A percentile compares a stretch with the other conserved stretches of the same genome.
These are phyloP conservation scores for Acromyrmex echinatior DNA, from an alignment of 1,140 invertebrate species.

Conservation along the genomic window DNA sequence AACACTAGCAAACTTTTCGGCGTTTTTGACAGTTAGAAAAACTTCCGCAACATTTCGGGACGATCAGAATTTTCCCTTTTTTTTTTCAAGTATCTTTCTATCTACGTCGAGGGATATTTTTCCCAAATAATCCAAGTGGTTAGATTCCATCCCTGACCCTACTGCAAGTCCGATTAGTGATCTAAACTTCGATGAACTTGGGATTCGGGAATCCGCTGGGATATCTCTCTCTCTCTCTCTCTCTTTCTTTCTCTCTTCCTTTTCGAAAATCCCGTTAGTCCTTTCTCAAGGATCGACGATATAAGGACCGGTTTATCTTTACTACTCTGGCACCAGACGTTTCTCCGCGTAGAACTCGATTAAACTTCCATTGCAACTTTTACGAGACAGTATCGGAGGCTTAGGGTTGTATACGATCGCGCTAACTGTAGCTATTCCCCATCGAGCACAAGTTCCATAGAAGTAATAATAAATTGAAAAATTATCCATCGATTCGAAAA, in stretches of 20 bases:
- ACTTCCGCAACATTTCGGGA: conserved; percentile 29
- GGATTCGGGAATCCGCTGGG: conserved; percentile 68
- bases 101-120: conserved; percentile 38
- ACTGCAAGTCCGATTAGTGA: conserved; percentile 77
- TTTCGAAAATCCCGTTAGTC: conserved; percentile 70
- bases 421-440: conserved; percentile 38
- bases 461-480: conserved; percentile 70
- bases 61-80: background rate
- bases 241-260: conserved; percentile 18
- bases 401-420: conserved; percentile 71
- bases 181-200: conserved; percentile 76
- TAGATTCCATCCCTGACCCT: conserved; percentile 53
- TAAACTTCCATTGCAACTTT: conserved; percentile 83
- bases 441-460: conserved; percentile 4
- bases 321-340: conserved; percentile 78
- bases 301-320: conserved; percentile 81
- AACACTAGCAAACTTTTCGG: conserved; percentile 4
- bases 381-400: conserved; percentile 78
- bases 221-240: conserved; percentile 43
- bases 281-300: conserved; percentile 72
- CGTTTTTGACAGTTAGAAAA: conserved; percentile 31
- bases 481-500: conserved; percentile 37
- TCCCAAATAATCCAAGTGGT: conserved; percentile 59
- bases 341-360: conserved; percentile 80
- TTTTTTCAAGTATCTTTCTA: background rate